Base-by-base conservation (phyloP, 2,888 invertebrate species). In the Amphipoea lucens region DNA sequence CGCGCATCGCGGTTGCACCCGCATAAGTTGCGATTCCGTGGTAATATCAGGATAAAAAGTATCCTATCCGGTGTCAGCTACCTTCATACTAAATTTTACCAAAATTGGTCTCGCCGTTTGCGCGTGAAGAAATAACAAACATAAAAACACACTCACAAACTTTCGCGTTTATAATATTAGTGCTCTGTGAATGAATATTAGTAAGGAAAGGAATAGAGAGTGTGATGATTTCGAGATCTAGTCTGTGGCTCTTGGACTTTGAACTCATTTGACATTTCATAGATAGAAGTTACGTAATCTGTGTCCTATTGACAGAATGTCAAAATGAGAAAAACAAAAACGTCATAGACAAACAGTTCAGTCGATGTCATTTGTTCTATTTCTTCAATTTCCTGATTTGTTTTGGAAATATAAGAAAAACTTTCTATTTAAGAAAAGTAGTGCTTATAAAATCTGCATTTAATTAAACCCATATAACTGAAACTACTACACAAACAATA, bases 281-380 rank as follows among this genome's bases (percentile, higher is more conserved):
- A 78, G 54, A 68, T 48, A 63, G 78, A 1, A 36, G 23, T 83
- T 78, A 69, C 45, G n/a, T 78, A 69, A 68, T 80, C 79, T 80
- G 79, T 80, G n/a, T 62, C 14, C 36, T 65, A 23, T 23, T 67
- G 45, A 67, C 29, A 45, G 36, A 69, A n/a, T 48, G 68, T 78
- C 83, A 83, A 83, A 82, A 63, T 66, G 6, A 45, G 40, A 42
- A 82, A 83, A 83, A 51, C 45, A 60, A 36, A 51, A 63, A 63
- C 29, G 51, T 62, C 84, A 80, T 48, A 81, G 62, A 84, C 81
- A 62, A 78, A 67, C 0, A 66, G 20, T 14, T 51, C 75, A 81
- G 87, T 84, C 75, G 66, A 84, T 87, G 87, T 87, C 87, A 88
- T 57, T 89, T 77, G 85, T 45, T 80, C 79, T 69, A 79, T 67